Evolutionary conservation across 1,140 invertebrate genomes (phyloP).

Genomic region (Caenorhabditis remanei): DNA sequence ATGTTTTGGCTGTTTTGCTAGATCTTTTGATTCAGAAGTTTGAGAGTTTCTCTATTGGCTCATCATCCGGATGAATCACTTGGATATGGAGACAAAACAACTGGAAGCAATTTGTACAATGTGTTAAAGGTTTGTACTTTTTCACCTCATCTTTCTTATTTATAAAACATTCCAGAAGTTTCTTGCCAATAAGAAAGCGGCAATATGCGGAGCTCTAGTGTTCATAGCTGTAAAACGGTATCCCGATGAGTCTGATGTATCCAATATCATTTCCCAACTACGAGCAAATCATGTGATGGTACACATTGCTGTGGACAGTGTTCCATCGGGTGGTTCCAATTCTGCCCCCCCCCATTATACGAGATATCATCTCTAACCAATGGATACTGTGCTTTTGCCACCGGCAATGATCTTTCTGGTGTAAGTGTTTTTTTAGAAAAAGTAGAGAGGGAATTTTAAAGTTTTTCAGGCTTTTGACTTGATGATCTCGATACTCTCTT

Average conservation of each 20-base stretch:
- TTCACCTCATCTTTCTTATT: too few relatives aligned
- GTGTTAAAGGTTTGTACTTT: background rate
- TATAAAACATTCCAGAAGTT: background rate
- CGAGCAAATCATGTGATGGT: background rate
- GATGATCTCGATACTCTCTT: too few relatives aligned
- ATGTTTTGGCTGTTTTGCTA: too few relatives aligned
- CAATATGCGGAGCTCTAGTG: background rate
- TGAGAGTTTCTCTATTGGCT: background rate
- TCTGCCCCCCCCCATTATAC: background rate
- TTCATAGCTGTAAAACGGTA: background rate
- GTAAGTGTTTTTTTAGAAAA: too few relatives aligned
- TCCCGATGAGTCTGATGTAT: background rate
- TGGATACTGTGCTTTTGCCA: background rate
- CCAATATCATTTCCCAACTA: background rate
- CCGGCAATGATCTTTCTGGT: too few relatives aligned
- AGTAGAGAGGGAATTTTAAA: too few relatives aligned
- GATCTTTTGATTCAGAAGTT: background rate
- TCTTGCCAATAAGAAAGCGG: background rate
- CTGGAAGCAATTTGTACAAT: background rate
- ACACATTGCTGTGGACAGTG: background rate
- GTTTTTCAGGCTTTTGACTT: too few relatives aligned
- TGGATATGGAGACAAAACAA: background rate
- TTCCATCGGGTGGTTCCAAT: background rate
- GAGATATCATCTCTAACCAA: background rate
- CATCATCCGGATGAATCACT: background rate